Conservation (phyloP, 2,113 vertebrate genomes). For the Mus spicilegus region DNA sequence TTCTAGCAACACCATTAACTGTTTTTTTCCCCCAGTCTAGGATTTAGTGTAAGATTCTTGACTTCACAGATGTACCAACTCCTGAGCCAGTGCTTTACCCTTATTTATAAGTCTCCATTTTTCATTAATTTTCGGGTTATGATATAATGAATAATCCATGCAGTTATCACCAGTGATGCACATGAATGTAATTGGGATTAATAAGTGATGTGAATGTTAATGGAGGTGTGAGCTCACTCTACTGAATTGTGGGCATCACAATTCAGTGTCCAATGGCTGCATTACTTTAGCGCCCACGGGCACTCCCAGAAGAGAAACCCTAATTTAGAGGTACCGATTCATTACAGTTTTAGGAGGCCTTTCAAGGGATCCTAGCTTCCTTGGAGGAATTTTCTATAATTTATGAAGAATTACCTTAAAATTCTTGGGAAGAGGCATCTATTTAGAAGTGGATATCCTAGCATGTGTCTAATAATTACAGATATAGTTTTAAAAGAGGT, state of each 20-base stretch:
- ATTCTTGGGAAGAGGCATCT: constrained; percentile 22
- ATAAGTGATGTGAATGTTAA: constrained; percentile 45
- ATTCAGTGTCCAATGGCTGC: background rate
- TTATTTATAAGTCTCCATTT: constrained; percentile 54
- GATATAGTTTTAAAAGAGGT: constrained; percentile 40
- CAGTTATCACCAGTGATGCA: constrained; percentile 32
- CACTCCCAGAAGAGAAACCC: background rate
- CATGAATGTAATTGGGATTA: constrained; percentile 53
- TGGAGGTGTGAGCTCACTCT: background rate
- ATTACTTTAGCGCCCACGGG: background rate
- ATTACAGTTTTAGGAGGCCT: background rate
- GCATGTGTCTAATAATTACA: constrained; percentile 42
- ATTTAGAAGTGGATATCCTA: constrained; percentile 18
- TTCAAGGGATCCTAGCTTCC: background rate
- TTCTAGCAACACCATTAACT: background rate
- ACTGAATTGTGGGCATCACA: background rate
- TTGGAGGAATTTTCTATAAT: background rate
- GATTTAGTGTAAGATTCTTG: background rate
- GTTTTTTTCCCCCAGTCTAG: background rate
- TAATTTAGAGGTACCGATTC: background rate
- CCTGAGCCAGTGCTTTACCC: constrained; percentile 5
- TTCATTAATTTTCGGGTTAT: constrained; percentile 62
- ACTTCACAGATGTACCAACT: background rate
- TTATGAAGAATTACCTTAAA: constrained; percentile 50
- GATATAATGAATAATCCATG: constrained; percentile 64